Evolutionary conservation across 2,797 vertebrate species (phyloP).

Genomic region (Pseudochromis fuscus): DNA sequence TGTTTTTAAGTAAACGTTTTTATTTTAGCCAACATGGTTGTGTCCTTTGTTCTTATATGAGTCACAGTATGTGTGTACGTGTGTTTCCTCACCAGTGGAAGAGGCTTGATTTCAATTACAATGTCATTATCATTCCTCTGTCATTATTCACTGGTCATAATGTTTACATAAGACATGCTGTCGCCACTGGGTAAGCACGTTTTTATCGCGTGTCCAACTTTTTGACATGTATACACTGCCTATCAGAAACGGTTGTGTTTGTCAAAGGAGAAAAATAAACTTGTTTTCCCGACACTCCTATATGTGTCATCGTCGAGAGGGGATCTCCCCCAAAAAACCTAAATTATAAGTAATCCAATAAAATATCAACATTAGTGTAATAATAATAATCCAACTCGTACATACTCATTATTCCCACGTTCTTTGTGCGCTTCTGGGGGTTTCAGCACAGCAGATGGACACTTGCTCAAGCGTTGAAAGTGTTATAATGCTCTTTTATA

Average conservation of each 20-base stretch:
- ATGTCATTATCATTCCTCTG: conserved; percentile 86
- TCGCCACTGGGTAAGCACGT: conserved; percentile 87
- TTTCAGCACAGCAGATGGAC: conserved; percentile 54
- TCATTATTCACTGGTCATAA: conserved; percentile 80
- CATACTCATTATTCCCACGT: neutral
- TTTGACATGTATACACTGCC: conserved; percentile 85
- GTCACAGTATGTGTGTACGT: conserved; percentile 34
- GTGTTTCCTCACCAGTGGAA: conserved; percentile 28
- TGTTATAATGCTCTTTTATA: conserved; percentile 26
- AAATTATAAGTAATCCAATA: neutral
- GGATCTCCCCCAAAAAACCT: neutral
- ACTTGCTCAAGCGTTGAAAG: conserved; percentile 46
- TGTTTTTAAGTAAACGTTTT: neutral
- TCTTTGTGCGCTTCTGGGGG: neutral
- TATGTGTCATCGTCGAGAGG: conserved; percentile 5
- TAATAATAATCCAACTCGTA: neutral
- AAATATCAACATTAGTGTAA: neutral
- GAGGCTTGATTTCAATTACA: conserved; percentile 79
- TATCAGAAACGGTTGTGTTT: conserved; percentile 87
- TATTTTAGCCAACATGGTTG: neutral
- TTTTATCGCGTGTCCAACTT: conserved; percentile 87
- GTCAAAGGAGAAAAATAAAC: conserved; percentile 84
- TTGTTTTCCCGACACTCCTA: conserved; percentile 65
- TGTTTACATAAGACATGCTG: conserved; percentile 86
- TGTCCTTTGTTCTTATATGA: conserved; percentile 33